Percentiles rank a stretch among this genome's conserved stretches.
These are phyloP conservation scores for Salvator merianae DNA, from an alignment of 2,113 vertebrate species.

Conservation along the genomic window DNA sequence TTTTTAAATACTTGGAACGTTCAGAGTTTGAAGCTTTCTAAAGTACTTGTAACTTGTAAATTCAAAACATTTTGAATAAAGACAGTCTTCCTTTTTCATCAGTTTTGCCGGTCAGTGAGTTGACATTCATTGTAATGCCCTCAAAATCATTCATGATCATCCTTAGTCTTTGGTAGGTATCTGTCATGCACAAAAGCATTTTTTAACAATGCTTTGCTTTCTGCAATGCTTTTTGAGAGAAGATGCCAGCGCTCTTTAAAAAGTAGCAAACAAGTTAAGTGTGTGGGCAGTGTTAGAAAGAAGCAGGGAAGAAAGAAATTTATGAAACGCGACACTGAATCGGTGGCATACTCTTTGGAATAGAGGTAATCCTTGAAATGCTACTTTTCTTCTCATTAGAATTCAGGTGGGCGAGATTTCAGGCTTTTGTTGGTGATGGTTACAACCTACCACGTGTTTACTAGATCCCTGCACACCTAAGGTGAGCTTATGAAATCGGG, in stretches of 20 bases:
- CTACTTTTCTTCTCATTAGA: neutral
- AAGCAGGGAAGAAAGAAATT: neutral
- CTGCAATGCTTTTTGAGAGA: neutral
- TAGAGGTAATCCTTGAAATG: neutral
- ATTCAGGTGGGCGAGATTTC: neutral
- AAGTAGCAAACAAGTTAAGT: constrained; percentile 2
- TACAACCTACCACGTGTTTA: neutral
- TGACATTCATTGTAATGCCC: constrained; percentile 1
- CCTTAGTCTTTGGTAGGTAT: neutral
- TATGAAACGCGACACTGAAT: neutral
- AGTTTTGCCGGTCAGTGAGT: neutral
- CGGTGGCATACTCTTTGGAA: neutral
- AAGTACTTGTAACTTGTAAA: neutral
- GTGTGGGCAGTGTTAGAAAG: neutral
- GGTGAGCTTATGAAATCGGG: too few relatives aligned
- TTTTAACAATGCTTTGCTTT: constrained; percentile 6
- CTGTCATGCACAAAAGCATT: neutral
- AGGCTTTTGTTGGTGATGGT: neutral
- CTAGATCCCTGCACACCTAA: too few relatives aligned
- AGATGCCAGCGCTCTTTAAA: too few relatives aligned
- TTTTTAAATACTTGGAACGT: too few relatives aligned
- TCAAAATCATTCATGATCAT: constrained; percentile 10
- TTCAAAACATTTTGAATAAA: neutral
- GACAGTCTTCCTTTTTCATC: neutral
- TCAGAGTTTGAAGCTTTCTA: too few relatives aligned